A percentile compares a stretch with the other conserved stretches of the same genome.
These are phyloP conservation scores for Pyrgilauda ruficollis DNA, from an alignment of 2,113 vertebrate genomes.

Conservation along the genomic window DNA sequence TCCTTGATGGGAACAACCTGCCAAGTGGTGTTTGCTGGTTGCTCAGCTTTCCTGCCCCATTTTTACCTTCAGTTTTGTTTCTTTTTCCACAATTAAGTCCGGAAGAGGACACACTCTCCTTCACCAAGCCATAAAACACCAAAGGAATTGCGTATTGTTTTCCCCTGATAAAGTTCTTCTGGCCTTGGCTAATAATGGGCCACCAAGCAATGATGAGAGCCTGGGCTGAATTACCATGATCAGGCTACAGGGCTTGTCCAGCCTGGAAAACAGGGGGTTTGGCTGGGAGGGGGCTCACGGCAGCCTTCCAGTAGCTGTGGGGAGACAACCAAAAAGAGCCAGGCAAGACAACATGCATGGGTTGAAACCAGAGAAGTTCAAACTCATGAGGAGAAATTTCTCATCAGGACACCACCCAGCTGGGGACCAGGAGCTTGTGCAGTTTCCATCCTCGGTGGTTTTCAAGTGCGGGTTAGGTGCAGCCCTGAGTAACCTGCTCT, in stretches of 20 bases:
- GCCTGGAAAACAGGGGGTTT: background rate
- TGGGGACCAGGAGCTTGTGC: background rate
- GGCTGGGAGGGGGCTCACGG: background rate
- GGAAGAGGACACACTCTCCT: background rate
- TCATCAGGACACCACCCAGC: rapidly evolving
- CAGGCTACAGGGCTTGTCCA: background rate
- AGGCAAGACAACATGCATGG: background rate
- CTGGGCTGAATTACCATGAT: background rate
- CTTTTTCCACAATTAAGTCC: background rate
- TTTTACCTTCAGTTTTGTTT: background rate
- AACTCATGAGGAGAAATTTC: background rate
- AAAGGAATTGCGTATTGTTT: background rate
- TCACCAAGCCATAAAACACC: background rate
- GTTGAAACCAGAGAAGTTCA: background rate
- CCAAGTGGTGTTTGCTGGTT: background rate
- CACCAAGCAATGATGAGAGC: rapidly evolving
- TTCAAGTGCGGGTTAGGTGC: background rate
- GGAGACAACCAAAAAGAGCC: background rate
- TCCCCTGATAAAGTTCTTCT: background rate
- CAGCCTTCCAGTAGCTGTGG: background rate
- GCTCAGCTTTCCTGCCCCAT: background rate
- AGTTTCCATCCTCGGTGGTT: background rate
- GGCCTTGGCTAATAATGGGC: background rate
- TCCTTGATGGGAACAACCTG: background rate
- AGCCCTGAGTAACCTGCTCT: background rate